Percentiles rank a stretch among this genome's conserved stretches.
phyloP scores from a whole-genome alignment of 2,797 vertebrate genomes.

The Pempheris klunzingeri region DNA sequence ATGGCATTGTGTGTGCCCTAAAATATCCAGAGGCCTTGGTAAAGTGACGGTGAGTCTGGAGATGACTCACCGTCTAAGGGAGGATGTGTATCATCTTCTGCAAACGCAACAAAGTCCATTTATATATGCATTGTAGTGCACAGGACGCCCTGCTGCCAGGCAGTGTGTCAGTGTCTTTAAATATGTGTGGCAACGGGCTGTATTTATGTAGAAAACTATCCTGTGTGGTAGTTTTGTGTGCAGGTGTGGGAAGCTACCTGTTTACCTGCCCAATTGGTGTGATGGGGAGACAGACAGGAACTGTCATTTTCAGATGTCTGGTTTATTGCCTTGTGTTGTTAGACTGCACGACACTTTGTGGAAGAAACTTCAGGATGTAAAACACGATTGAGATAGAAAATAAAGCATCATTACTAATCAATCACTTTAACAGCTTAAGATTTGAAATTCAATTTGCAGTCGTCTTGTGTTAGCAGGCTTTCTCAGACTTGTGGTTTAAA shows the following conservation, averaged over 20 bases:
- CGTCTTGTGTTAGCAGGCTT: background rate
- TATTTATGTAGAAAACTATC: background rate
- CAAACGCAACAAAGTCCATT: background rate
- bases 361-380: background rate
- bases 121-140: background rate
- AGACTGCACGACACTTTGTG: background rate
- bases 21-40: constrained; percentile 37
- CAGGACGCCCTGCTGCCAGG: background rate
- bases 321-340: background rate
- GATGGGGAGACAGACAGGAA: background rate
- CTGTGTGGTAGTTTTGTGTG: background rate
- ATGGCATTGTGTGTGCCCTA: background rate
- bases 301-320: background rate
- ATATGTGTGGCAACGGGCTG: too few relatives aligned
- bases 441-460: background rate
- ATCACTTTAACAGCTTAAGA: background rate
- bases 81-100: background rate
- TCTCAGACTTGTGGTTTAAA: background rate
- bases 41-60: constrained; percentile 29
- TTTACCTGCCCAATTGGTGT: background rate
- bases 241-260: background rate
- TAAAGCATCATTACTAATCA: background rate
- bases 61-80: constrained; percentile 25
- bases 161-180: background rate
- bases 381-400: background rate